Evolutionary conservation across 35 echinoderm and acorn worm genomes (phyloP).

Genomic region (Acanthaster planci): DNA sequence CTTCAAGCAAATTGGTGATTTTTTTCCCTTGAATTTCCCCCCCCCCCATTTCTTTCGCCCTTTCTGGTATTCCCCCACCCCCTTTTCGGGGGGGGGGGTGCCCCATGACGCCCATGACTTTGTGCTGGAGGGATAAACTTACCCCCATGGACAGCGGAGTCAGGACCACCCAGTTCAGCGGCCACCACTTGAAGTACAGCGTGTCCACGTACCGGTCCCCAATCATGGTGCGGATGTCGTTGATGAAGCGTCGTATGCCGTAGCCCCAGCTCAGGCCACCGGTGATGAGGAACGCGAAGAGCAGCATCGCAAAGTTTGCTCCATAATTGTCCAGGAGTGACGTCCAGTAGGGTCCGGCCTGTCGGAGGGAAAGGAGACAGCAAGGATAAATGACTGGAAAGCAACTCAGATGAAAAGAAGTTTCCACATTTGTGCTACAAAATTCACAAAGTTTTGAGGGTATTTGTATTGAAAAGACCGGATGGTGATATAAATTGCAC

Average conservation of each 20-base stretch:
- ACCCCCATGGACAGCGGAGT: conserved; percentile 77
- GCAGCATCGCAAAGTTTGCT: conserved; percentile 76
- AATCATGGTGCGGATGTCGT: conserved; percentile 91
- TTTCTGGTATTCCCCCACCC: too few relatives aligned
- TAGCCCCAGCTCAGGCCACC: conserved; percentile 86
- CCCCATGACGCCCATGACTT: too few relatives aligned
- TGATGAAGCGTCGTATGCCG: conserved; percentile 70
- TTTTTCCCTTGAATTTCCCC: too few relatives aligned
- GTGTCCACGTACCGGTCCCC: conserved; percentile 66
- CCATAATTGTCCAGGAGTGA: conserved; percentile 91
- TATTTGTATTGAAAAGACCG: too few relatives aligned
- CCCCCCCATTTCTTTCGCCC: too few relatives aligned
- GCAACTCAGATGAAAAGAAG: not conserved
- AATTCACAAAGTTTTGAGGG: too few relatives aligned
- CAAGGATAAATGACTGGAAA: not conserved
- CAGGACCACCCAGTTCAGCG: conserved; percentile 68
- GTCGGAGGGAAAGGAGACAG: conserved; percentile 6
- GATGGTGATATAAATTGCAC: too few relatives aligned
- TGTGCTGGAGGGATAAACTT: not conserved
- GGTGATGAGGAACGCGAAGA: conserved; percentile 76
- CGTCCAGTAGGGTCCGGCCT: conserved; percentile 87
- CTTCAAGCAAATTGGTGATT: too few relatives aligned
- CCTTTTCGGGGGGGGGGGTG: too few relatives aligned
- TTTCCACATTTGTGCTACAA: not conserved
- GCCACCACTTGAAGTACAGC: conserved; percentile 76